Base-by-base conservation (phyloP, 2,888 invertebrate genomes). In the Chrysolina haemoptera region DNA sequence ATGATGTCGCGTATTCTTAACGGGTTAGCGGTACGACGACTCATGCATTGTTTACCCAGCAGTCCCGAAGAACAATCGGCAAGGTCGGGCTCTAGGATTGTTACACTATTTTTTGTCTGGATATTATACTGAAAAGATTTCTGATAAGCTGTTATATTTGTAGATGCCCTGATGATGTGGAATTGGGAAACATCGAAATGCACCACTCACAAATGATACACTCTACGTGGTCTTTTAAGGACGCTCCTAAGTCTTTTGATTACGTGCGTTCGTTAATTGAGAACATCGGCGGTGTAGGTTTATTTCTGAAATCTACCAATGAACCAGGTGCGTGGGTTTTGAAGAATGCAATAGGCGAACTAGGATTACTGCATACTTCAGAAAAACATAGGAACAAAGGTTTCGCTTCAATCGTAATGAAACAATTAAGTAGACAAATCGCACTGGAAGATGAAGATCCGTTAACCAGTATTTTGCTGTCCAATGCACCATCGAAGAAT, bases 251-350 rank as follows among this genome's bases (percentile, higher is more conserved):
- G 5, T 53, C 53, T 20, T 53, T 18, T 12, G 53, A 53, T 3
- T 53, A 53, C 20, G 53, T 53, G 53, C 12, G 53, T 53, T 53
- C 53, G 8, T 43, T 87, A 14, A 80, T 88, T 27, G 82, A 82
- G 74, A 75, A 84, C 72, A 88, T 88, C 74, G 84, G 82, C 22
- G 85, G 87, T 10, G 55, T 83, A 16, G 88, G 88, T 20, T 75
- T 88, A 1, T 88, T 86, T 78, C 78, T 85, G 11, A 88, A 86
- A 78, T 67, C 80, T 43, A 82, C 82, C 65, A 68, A 85, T 66
- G 78, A 82, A 72, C 74, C 88, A 59, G 82, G 88, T 11, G 84
- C 87, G 12, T 89, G 88, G 88, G 81, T 80, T 10, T 63, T 88
- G 22, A 83, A 84, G 65, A 85, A 84, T 68, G 83, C 85, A 50